Base-by-base conservation (phyloP, 2,888 invertebrate species). In the Cheilosia grossa region DNA sequence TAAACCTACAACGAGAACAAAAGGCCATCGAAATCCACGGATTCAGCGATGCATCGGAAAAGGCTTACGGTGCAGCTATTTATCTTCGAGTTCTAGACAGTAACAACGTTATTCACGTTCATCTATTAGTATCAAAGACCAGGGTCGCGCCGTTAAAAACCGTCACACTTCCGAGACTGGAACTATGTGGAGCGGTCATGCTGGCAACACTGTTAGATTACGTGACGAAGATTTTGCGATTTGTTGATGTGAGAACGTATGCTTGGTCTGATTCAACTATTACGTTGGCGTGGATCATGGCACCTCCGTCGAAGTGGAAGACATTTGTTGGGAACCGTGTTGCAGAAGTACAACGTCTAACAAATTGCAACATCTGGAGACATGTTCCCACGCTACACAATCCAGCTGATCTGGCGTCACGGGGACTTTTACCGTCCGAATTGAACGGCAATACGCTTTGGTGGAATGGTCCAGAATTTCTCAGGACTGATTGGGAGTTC, bases 361-460 rank as follows among this genome's bases (percentile, higher is more conserved):
- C 78, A n/a, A 27, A 15, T n/a, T 58, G 47, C 17, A 19, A 54
- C 4, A 19, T 53, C 21, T 86, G 86, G 83, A 75, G 67, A 27
- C 75, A 88, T 44, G 72, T 87, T 53, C n/a, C n/a, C n/a, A n/a
- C n/a, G n/a, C 75, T 87, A 61, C 33, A 67, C n/a, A 87, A 88
- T 49, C 78, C 83, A n/a, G 87, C 87, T 0, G 86, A 88, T 67
- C 24, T 86, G 4, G 69, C 85, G 27, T 61, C 86, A 9, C 42
- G 86, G 21, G 82, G 83, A 27, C 33, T 30, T 30, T 30, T 30
- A 30, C 40, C 24, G 5, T 47, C 17, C 19, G 47, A 7, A 17
- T n/a, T 67, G 5, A 6, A 3, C 1, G 21, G 21, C 21, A 21
- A 21, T 21, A 21, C 21, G 21, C 21, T 56, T 10, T 67, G 54